Evolutionary conservation across 1,140 invertebrate species (phyloP).

Genomic region (Drosophila azteca): DNA sequence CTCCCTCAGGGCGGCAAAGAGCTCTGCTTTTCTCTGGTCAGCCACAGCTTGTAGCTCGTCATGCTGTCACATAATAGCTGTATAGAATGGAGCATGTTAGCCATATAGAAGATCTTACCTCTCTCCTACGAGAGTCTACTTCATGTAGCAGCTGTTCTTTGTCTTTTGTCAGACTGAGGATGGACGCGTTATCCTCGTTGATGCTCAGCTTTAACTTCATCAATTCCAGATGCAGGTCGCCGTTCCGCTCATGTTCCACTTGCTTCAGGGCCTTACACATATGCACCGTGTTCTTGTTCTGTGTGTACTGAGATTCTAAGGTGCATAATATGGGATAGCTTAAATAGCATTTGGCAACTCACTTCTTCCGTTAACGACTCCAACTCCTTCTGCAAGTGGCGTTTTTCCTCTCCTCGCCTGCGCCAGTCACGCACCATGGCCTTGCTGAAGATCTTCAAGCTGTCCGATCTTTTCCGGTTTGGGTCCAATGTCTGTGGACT

Average conservation of each 20-base stretch:
- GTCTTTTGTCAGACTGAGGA: constrained; percentile 49
- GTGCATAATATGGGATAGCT: neutral
- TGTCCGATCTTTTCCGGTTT: neutral
- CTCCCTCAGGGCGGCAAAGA: too few relatives aligned
- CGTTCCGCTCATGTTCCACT: constrained; percentile 66
- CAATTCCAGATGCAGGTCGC: constrained; percentile 58
- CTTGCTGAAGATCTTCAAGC: constrained; percentile 57
- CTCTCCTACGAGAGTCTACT: constrained; percentile 8
- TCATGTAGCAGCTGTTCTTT: constrained; percentile 38
- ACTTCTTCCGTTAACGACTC: constrained; percentile 45
- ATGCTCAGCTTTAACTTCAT: constrained; percentile 49
- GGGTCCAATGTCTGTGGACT: neutral
- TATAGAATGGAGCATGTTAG: too few relatives aligned
- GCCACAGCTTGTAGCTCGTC: too few relatives aligned
- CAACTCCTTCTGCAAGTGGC: constrained; percentile 36
- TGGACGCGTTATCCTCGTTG: constrained; percentile 15
- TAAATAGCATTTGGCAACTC: constrained; percentile 7
- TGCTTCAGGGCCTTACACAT: constrained; percentile 59
- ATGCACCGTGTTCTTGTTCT: constrained; percentile 60
- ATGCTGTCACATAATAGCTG: too few relatives aligned
- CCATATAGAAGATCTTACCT: constrained; percentile 18
- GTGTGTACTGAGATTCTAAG: constrained; percentile 35
- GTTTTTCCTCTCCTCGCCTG: constrained; percentile 54
- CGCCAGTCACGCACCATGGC: constrained; percentile 73
- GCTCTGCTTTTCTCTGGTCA: too few relatives aligned